Evolutionary conservation across 2,113 vertebrate species (phyloP).

Genomic region (Pampusana beccarii): DNA sequence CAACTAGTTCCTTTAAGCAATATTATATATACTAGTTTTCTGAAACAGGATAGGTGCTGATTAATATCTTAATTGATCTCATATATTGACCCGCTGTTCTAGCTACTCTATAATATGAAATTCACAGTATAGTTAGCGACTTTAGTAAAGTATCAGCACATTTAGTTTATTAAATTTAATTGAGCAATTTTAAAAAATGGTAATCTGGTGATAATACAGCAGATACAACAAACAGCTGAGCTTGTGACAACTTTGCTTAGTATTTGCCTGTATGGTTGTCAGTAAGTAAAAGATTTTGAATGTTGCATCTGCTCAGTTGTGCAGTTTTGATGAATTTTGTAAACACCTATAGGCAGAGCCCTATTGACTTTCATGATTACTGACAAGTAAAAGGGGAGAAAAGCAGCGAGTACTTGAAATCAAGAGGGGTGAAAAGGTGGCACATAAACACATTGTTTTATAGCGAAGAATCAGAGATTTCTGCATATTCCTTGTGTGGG

Average conservation of each 20-base stretch:
- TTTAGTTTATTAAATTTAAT: neutral
- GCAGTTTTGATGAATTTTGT: neutral
- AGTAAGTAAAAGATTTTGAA: neutral
- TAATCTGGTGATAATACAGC: neutral
- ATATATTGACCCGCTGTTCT: neutral
- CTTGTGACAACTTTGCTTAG: neutral
- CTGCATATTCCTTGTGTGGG: neutral
- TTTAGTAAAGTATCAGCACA: neutral
- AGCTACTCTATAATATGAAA: neutral
- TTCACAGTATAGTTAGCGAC: neutral
- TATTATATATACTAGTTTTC: neutral
- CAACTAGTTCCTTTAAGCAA: neutral
- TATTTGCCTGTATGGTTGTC: neutral
- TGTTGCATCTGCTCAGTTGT: neutral
- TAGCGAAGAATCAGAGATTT: neutral
- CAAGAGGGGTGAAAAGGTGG: neutral
- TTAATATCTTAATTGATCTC: fast-evolving
- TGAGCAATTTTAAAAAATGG: neutral
- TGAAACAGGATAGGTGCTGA: neutral
- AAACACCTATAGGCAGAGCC: neutral
- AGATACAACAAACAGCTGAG: neutral
- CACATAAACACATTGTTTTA: neutral
- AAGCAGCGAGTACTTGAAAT: neutral
- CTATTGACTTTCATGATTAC: neutral
- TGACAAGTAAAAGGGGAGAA: neutral